These are phyloP conservation scores for Ceryle rudis DNA, from an alignment of 2,797 vertebrate genomes.

Conservation along the genomic window DNA sequence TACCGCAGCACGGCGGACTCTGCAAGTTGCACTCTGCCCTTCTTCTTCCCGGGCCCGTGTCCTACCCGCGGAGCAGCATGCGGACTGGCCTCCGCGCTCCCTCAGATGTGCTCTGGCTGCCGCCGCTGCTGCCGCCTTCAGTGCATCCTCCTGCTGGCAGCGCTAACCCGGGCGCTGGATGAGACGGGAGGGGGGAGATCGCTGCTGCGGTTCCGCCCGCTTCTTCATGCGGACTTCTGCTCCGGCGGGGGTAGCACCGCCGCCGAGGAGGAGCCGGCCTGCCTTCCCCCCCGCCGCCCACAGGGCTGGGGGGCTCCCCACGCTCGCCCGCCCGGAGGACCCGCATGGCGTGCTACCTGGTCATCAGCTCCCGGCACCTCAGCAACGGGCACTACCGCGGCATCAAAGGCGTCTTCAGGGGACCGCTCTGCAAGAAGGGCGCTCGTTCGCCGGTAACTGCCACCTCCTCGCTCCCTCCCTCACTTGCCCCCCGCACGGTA, in stretches of 20 bases:
- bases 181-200: constrained; percentile 17
- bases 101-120: constrained; percentile 58
- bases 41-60: background rate
- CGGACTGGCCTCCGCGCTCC: constrained; percentile 63
- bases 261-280: background rate
- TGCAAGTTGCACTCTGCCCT: constrained; percentile 18
- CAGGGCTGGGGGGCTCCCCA: constrained; percentile 11
- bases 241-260: constrained; percentile 28
- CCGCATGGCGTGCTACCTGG: constrained; percentile 96
- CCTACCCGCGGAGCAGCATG: constrained; percentile 71
- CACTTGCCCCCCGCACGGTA: constrained; percentile 32
- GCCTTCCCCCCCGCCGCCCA: background rate
- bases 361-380: constrained; percentile 98
- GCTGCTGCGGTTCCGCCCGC: constrained; percentile 6
- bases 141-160: constrained; percentile 46
- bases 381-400: constrained; percentile 97
- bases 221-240: constrained; percentile 42
- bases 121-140: background rate
- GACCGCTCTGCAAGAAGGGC: constrained; percentile 90
- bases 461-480: constrained; percentile 13
- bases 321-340: constrained; percentile 10
- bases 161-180: constrained; percentile 61
- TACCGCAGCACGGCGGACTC: background rate
- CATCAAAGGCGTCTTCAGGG: constrained; percentile 98
- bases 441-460: constrained; percentile 89